A percentile compares a stretch with the other conserved stretches of the same genome.
phyloP scores from a whole-genome alignment of 2,113 vertebrate species.

The Odocoileus virginianus region DNA sequence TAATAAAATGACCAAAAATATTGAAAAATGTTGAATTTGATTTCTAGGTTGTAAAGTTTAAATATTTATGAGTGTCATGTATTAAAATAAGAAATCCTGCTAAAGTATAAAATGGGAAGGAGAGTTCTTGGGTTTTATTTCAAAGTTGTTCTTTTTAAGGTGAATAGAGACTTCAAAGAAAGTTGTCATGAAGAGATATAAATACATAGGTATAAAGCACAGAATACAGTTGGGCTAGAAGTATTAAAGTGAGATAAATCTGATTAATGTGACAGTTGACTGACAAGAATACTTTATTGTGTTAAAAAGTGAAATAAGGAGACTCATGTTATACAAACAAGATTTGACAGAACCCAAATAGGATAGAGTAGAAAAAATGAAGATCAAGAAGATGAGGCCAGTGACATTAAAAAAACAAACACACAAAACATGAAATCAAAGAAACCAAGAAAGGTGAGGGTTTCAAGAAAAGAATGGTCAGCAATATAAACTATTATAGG shows the following conservation, averaged over 20 bases:
- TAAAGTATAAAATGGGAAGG: not conserved
- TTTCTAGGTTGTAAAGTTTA: not conserved
- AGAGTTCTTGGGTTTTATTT: not conserved
- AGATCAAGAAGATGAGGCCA: not conserved
- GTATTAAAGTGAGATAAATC: not conserved
- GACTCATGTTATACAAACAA: not conserved
- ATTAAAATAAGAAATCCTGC: not conserved
- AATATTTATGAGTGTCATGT: not conserved
- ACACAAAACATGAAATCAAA: not conserved
- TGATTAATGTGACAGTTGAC: not conserved
- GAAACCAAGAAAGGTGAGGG: not conserved
- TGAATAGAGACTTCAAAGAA: not conserved
- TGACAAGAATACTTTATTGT: not conserved
- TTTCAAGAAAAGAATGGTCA: not conserved
- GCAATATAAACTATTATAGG: not conserved
- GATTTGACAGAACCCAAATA: not conserved
- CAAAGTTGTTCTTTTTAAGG: not conserved
- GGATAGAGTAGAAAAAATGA: not conserved
- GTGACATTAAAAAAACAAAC: not conserved
- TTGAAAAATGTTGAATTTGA: not conserved
- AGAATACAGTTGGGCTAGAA: not conserved
- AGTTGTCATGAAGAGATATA: not conserved
- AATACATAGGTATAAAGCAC: not conserved
- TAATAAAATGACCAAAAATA: not conserved
- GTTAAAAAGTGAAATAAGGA: not conserved